Conservation (phyloP, 2,888 invertebrate species). For the Dryococelus australis region DNA sequence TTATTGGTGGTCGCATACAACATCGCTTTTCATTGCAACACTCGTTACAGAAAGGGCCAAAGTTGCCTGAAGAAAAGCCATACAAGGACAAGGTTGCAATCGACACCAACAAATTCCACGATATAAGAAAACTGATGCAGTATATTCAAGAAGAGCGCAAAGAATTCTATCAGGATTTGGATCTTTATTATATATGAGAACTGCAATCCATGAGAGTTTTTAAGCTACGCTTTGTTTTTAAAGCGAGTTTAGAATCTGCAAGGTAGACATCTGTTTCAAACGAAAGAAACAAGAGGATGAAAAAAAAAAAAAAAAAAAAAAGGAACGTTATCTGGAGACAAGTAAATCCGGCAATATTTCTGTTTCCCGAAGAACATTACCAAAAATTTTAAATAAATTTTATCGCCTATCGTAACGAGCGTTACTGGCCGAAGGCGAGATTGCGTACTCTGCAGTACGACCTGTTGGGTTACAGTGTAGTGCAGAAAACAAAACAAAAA, state of each 20-base stretch:
- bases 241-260: neutral
- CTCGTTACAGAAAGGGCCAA: too few relatives aligned
- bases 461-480: neutral
- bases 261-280: neutral
- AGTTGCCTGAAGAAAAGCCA: too few relatives aligned
- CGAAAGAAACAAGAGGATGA: neutral
- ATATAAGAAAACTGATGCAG: too few relatives aligned
- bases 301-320: neutral
- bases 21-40: too few relatives aligned
- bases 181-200: too few relatives aligned
- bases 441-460: neutral
- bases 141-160: too few relatives aligned
- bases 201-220: too few relatives aligned
- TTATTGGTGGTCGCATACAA: too few relatives aligned
- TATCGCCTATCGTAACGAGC: conserved; percentile 6
- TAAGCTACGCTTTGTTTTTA: neutral
- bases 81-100: too few relatives aligned
- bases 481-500: neutral
- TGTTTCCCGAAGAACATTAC: neutral
- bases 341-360: conserved; percentile 16
- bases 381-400: neutral
- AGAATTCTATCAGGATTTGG: too few relatives aligned
- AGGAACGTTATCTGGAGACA: neutral
- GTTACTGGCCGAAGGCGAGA: neutral
- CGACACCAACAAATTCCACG: too few relatives aligned